Evolutionary conservation across 2,888 invertebrate genomes (phyloP).

Genomic region (Agrochola litura): DNA sequence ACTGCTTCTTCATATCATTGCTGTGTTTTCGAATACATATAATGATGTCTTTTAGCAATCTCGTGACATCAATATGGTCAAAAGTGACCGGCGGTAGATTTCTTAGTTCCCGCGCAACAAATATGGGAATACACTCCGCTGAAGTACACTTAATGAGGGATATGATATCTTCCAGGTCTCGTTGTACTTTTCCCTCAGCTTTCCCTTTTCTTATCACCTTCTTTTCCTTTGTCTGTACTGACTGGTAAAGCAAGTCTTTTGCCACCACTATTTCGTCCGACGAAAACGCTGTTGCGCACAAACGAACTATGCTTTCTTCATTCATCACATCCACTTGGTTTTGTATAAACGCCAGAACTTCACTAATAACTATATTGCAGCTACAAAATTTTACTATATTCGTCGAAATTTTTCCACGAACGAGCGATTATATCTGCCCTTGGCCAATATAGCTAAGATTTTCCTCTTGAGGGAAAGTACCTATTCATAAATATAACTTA

Average conservation of each 20-base stretch:
- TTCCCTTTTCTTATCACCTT: not conserved
- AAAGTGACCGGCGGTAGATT: not conserved
- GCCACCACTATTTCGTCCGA: not conserved
- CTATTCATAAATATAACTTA: conserved; percentile 20
- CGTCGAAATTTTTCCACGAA: no score
- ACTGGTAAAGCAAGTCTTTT: not conserved
- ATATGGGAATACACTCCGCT: not conserved
- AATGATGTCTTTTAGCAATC: no score
- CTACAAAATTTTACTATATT: no score
- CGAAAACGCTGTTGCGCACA: no score
- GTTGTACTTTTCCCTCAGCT: not conserved
- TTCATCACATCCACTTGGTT: no score
- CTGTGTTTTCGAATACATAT: no score
- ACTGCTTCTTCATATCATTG: no score
- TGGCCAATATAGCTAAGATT: not conserved
- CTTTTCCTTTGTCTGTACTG: not conserved
- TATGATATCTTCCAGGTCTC: not conserved
- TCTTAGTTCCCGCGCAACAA: not conserved
- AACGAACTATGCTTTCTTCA: no score
- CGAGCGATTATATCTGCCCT: not conserved
- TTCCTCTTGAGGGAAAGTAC: not conserved
- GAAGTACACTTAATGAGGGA: not conserved
- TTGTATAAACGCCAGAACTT: no score
- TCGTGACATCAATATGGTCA: no score
- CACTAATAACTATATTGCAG: no score